Evolutionary conservation across 2,888 invertebrate species (phyloP).

Genomic region (Drosophila borealis): DNA sequence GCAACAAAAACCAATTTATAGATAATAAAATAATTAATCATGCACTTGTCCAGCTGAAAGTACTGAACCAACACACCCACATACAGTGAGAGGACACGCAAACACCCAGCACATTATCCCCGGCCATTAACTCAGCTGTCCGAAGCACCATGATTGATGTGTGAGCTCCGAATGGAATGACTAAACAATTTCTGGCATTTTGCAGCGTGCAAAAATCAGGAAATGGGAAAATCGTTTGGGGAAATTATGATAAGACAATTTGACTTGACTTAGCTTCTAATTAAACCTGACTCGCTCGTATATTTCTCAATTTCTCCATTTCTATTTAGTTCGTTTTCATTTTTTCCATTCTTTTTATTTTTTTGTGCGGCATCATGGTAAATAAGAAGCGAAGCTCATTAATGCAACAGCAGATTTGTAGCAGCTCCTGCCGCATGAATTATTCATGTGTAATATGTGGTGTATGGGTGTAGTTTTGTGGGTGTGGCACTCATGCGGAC

Average conservation of each 20-base stretch:
- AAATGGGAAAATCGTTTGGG: conserved; percentile 44
- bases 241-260: conserved; percentile 80
- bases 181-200: conserved; percentile 68
- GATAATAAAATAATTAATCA: conserved; percentile 81
- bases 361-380: conserved; percentile 75
- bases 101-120: conserved; percentile 73
- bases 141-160: conserved; percentile 70
- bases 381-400: conserved; percentile 77
- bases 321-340: background rate
- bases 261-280: conserved; percentile 66
- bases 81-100: conserved; percentile 58
- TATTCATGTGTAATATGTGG: conserved; percentile 63
- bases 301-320: conserved; percentile 26
- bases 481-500: conserved; percentile 45
- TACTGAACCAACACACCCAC: conserved; percentile 19
- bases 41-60: conserved; percentile 73
- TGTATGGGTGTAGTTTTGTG: conserved; percentile 41
- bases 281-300: conserved; percentile 64
- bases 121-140: conserved; percentile 70
- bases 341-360: conserved; percentile 9
- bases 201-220: conserved; percentile 64
- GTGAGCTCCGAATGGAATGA: conserved; percentile 49
- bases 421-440: conserved; percentile 61
- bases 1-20: conserved; percentile 71
- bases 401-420: conserved; percentile 66